A percentile compares a stretch with the other conserved stretches of the same genome.
These are phyloP conservation scores for Eurypyga helias DNA, from an alignment of 2,113 vertebrate genomes.

Conservation along the genomic window DNA sequence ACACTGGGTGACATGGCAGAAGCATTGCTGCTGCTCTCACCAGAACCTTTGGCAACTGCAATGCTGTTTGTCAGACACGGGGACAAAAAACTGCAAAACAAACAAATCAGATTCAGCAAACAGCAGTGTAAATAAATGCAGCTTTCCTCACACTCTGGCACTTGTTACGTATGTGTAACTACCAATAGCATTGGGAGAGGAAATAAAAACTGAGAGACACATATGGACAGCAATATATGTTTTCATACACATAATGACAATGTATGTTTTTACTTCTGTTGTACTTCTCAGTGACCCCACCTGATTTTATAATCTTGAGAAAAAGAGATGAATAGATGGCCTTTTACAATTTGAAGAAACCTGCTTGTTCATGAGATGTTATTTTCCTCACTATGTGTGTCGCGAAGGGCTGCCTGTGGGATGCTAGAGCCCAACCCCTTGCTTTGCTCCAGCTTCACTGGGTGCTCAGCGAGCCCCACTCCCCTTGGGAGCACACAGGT, in stretches of 20 bases:
- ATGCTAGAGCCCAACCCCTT: background rate
- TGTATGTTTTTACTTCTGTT: background rate
- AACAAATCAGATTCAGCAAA: background rate
- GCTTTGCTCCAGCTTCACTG: background rate
- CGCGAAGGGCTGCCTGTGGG: background rate
- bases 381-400: fast-evolving
- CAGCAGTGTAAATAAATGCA: background rate
- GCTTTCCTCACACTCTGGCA: background rate
- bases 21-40: background rate
- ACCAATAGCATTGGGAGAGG: background rate
- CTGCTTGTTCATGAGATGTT: fast-evolving
- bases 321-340: background rate
- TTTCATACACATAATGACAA: background rate
- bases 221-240: background rate
- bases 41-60: background rate
- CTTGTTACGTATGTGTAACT: background rate
- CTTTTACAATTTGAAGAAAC: background rate
- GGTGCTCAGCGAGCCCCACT: background rate
- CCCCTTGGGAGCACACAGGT: fast-evolving
- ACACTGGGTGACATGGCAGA: background rate
- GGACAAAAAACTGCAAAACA: background rate
- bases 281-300: background rate
- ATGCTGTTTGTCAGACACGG: background rate
- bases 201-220: background rate
- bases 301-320: background rate